Conservation (phyloP, 2,113 vertebrate genomes). For the Ramphastos sulfuratus region DNA sequence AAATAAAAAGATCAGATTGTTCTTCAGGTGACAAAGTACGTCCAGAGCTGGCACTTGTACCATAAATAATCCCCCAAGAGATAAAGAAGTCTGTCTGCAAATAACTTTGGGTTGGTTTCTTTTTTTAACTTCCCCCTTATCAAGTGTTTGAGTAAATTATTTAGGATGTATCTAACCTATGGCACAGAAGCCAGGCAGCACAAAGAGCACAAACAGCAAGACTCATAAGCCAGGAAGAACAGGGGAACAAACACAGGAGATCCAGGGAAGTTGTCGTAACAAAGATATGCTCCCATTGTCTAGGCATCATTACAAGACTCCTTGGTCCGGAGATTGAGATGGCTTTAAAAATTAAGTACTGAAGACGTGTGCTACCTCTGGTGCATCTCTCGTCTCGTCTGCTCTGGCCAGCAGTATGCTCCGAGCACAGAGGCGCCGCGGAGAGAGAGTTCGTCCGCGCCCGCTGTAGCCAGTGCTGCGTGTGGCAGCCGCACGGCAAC, state of each 20-base stretch:
- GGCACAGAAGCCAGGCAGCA: background rate
- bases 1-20: constrained; percentile 29
- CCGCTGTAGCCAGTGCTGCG: background rate
- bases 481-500: fast-evolving
- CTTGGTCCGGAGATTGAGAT: too few relatives aligned
- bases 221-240: background rate
- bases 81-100: background rate
- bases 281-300: background rate
- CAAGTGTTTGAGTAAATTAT: background rate
- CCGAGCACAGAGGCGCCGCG: too few relatives aligned
- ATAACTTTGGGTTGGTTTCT: background rate
- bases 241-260: background rate
- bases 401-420: background rate
- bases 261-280: too few relatives aligned
- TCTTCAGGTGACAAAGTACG: constrained; percentile 16
- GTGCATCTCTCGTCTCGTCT: background rate
- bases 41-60: background rate
- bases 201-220: background rate
- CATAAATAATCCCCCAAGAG: constrained; percentile 10
- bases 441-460: background rate
- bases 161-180: background rate
- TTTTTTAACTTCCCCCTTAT: background rate
- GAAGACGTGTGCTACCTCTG: background rate
- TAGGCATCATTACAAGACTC: background rate
- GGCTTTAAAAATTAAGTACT: background rate